Percentiles rank a stretch among this genome's conserved stretches.
These are phyloP conservation scores for Lagocephalus sceleratus DNA, from an alignment of 2,797 vertebrate species.

Conservation along the genomic window DNA sequence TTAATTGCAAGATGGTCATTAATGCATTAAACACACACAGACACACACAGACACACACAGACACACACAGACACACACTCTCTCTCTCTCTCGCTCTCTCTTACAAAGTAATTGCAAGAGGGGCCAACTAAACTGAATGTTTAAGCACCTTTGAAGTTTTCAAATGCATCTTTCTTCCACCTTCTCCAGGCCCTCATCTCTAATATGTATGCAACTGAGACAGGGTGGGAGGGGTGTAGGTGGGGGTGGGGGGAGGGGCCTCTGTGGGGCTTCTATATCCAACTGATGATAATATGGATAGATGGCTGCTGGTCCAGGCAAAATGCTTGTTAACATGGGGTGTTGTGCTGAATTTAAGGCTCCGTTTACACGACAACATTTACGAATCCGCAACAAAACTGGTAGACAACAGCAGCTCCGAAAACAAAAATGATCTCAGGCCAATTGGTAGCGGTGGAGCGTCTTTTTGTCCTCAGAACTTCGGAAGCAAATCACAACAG, in stretches of 20 bases:
- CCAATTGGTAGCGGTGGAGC: too few species aligned
- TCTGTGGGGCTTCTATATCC: too few species aligned
- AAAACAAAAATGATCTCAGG: too few species aligned
- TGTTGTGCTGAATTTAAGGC: conserved; percentile 10
- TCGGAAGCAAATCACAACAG: too few species aligned
- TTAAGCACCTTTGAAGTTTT: conserved; percentile 57
- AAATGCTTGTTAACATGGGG: neutral
- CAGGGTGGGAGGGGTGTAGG: neutral
- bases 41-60: conserved; percentile 4
- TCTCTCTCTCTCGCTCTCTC: conserved; percentile 34
- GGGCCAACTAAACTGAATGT: conserved; percentile 53
- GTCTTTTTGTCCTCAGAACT: too few species aligned
- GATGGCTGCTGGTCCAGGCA: too few species aligned
- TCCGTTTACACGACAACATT: too few species aligned
- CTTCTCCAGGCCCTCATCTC: conserved; percentile 27
- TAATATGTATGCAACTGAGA: conserved; percentile 8
- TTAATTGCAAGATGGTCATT: conserved; percentile 6
- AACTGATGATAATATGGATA: too few species aligned
- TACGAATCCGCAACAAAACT: too few species aligned
- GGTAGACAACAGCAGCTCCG: too few species aligned
- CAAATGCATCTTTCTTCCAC: conserved; percentile 36
- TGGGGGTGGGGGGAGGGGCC: neutral
- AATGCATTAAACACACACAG: conserved; percentile 1
- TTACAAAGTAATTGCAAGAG: conserved; percentile 56
- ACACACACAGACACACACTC: conserved; percentile 2